Conservation (phyloP, 2,888 invertebrate species). For the Brachypterus glaber region DNA sequence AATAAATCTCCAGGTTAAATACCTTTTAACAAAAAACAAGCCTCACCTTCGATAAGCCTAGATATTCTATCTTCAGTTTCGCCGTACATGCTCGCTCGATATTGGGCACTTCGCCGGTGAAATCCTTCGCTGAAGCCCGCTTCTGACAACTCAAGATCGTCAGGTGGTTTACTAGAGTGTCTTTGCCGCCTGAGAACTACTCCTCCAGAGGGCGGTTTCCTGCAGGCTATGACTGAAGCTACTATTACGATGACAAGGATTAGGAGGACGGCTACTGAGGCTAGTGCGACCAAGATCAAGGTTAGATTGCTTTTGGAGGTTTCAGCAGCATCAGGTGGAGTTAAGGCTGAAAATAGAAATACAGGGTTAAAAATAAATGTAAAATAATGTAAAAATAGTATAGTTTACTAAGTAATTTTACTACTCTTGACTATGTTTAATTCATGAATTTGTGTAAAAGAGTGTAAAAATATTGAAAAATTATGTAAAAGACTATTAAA, state of each 20-base stretch:
- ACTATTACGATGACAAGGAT: slow-evolving; percentile 35
- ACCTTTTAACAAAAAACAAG: too few species aligned
- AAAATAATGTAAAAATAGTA: too few species aligned
- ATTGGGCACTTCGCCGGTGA: slow-evolving; percentile 38
- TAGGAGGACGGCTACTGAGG: slow-evolving; percentile 35
- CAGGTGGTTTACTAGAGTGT: slow-evolving; percentile 30
- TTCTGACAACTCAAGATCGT: slow-evolving; percentile 37
- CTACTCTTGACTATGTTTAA: too few species aligned
- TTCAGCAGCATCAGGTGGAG: slow-evolving; percentile 17
- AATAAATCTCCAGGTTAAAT: too few species aligned
- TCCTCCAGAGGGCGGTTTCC: slow-evolving; percentile 28
- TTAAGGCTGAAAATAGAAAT: slow-evolving; percentile 21
- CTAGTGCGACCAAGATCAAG: slow-evolving; percentile 36
- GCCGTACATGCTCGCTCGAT: slow-evolving; percentile 38
- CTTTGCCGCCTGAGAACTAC: slow-evolving; percentile 28
- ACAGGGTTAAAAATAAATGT: too few species aligned
- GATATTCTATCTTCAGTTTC: slow-evolving; percentile 36
- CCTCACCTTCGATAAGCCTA: slow-evolving; percentile 31
- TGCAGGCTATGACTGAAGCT: slow-evolving; percentile 36
- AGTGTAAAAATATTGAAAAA: neutral
- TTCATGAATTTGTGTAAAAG: slow-evolving; percentile 22
- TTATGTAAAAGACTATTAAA: neutral
- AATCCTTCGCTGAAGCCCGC: slow-evolving; percentile 40
- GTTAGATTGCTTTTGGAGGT: slow-evolving; percentile 27
- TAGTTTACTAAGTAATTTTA: too few species aligned